Evolutionary conservation across 1,140 invertebrate species (phyloP).

Genomic region (Ylistrum balloti): DNA sequence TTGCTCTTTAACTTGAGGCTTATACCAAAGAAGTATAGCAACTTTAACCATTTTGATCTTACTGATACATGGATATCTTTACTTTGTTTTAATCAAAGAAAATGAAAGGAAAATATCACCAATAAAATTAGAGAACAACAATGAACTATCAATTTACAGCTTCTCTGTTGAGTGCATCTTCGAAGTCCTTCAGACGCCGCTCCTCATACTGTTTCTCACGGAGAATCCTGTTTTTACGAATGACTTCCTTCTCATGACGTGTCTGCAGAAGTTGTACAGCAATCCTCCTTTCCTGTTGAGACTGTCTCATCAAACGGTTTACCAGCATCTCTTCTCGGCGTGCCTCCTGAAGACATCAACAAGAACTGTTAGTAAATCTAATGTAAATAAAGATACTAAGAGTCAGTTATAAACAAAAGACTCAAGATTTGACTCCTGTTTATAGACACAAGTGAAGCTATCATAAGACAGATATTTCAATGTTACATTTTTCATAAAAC

Average conservation of each 20-base stretch:
- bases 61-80: too few relatives aligned
- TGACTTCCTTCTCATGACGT: slow-evolving; percentile 82
- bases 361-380: neutral
- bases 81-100: too few relatives aligned
- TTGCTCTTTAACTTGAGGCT: too few relatives aligned
- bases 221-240: slow-evolving; percentile 79
- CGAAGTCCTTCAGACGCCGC: slow-evolving; percentile 80
- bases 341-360: slow-evolving; percentile 74
- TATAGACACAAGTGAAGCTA: too few relatives aligned
- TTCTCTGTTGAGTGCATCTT: slow-evolving; percentile 81
- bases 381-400: neutral
- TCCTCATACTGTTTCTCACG: slow-evolving; percentile 81
- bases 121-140: too few relatives aligned
- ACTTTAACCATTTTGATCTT: too few relatives aligned
- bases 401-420: too few relatives aligned
- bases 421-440: too few relatives aligned
- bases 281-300: slow-evolving; percentile 82
- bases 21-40: too few relatives aligned
- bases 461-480: too few relatives aligned
- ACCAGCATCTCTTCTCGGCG: slow-evolving; percentile 81
- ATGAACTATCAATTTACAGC: slow-evolving; percentile 69
- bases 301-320: slow-evolving; percentile 81
- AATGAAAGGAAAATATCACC: too few relatives aligned
- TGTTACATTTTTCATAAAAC: neutral
- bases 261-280: slow-evolving; percentile 82